Evolutionary conservation across 1,140 invertebrate species (phyloP), one percentile per base, ranked within the genome.

Genomic region (Pomacea maculata): DNA sequence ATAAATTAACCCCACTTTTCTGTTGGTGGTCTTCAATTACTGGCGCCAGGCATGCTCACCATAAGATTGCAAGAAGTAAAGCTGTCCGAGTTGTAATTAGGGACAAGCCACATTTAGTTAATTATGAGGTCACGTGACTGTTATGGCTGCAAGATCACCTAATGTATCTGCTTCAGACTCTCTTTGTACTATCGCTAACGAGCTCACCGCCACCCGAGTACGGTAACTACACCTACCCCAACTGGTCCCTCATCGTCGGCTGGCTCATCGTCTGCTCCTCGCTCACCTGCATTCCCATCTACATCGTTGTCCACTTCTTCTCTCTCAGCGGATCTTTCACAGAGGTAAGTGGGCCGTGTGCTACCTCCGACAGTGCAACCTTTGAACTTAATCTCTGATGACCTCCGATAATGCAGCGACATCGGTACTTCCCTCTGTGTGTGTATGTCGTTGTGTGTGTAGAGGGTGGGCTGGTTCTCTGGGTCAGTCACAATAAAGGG

Each of bases 201-300:
- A 57, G 83, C 25, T 75, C 85, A 0, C 81, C 77, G 0, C 80
- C 77, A 14, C 87, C 87, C 5, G 21, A 80, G 15, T 89, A 89
- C 75, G 87, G 87, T 0, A 91, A 89, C 7, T 91, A 93, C 55
- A 74, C 75, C 0, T 95, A 94, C 86, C 95, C 95, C 0, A 71
- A 85, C 15, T 95, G 94, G 94, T 93, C 94, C 0, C 88, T 93
- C 21, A 82, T 78, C 1, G 73, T 95, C 21, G 95, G 94, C n/a
- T 95, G 94, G 94, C 80, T 89, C 6, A 92, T 93, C 17, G 94
- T 93, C 63, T 83, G 91, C 6, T 87, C 92, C 9, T 95, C 94
- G 8, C 92, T 95, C 80, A 80, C 93, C 0, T 93, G 92, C 79
- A 94, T 95, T 78, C 94, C 94, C 6, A 85, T 92, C 21, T 94